These are phyloP conservation scores for Trachurus trachurus DNA, from an alignment of 2,797 vertebrate species.

Conservation along the genomic window DNA sequence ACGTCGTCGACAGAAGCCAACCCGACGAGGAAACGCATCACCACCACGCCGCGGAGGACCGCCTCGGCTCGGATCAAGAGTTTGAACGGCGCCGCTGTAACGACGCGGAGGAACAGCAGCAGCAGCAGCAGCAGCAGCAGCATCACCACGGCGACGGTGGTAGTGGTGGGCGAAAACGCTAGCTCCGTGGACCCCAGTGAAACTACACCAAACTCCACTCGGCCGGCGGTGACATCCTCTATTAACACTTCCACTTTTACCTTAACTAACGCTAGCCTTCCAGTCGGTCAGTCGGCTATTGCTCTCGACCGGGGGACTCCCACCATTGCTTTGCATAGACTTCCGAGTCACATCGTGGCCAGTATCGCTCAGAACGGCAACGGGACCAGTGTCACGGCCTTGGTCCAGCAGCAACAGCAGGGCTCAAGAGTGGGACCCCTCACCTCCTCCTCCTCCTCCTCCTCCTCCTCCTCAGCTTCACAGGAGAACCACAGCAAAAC, in stretches of 20 bases:
- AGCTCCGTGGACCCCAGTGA: conserved; percentile 49
- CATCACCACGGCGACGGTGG: too few relatives aligned
- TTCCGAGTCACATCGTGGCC: conserved; percentile 86
- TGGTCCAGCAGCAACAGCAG: conserved; percentile 76
- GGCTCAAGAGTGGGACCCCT: conserved; percentile 44
- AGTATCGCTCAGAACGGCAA: conserved; percentile 88
- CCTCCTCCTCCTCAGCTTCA: conserved; percentile 54
- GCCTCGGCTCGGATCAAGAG: conserved; percentile 80
- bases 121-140: too few relatives aligned
- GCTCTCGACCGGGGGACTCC: conserved; percentile 84
- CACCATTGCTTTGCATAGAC: conserved; percentile 86
- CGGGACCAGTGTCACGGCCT: conserved; percentile 82
- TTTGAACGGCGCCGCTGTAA: conserved; percentile 84
- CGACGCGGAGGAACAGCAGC: conserved; percentile 77
- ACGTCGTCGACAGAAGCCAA: conserved; percentile 63
- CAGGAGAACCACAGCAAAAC: conserved; percentile 73
- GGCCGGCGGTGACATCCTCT: conserved; percentile 61
- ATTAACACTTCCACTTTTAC: conserved; percentile 81
- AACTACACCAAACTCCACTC: conserved; percentile 63
- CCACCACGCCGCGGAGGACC: conserved; percentile 69
- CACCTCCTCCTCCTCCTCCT: conserved; percentile 51
- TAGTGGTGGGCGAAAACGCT: conserved; percentile 47
- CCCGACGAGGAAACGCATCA: conserved; percentile 79
- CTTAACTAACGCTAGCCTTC: conserved; percentile 75
- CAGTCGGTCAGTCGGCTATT: conserved; percentile 78